These are phyloP conservation scores for Tenebrosternarchus preto DNA, from an alignment of 2,113 vertebrate genomes.

Conservation along the genomic window DNA sequence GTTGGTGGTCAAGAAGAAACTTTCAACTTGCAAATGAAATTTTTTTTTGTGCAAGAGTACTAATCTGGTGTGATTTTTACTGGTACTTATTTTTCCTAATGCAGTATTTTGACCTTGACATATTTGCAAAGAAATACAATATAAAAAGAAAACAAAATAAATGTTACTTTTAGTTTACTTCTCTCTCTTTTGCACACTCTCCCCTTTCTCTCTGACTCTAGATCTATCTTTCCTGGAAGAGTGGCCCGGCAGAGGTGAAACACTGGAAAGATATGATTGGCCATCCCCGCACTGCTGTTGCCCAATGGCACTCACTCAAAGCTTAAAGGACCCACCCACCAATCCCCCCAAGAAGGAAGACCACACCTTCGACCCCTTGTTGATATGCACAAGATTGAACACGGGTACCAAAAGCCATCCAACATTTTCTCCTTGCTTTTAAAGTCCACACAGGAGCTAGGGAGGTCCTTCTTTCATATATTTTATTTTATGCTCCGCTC, in stretches of 20 bases:
- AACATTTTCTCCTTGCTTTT: conserved; percentile 58
- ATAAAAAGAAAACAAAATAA: no score
- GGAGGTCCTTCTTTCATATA: not conserved
- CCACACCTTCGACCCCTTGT: conserved; percentile 60
- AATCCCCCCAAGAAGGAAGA: conserved; percentile 16
- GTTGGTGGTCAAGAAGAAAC: no score
- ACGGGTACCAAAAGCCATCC: conserved; percentile 82
- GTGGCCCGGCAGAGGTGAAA: conserved; percentile 94
- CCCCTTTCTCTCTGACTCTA: conserved; percentile 59
- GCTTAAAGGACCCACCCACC: conserved; percentile 79
- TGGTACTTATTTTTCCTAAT: no score
- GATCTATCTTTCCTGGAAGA: conserved; percentile 99
- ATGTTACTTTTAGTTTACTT: not conserved
- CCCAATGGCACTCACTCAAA: conserved; percentile 98
- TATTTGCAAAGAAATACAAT: no score
- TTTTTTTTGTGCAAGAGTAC: no score
- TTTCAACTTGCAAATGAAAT: no score
- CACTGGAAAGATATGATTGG: conserved; percentile 99
- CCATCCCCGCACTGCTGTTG: conserved; percentile 90
- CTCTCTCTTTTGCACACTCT: not conserved
- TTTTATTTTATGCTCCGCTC: conserved; percentile 12
- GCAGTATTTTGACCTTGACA: no score
- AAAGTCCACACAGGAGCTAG: conserved; percentile 6
- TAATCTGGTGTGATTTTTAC: no score
- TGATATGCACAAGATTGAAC: conserved; percentile 82